Percentiles rank a stretch among this genome's conserved stretches.
These are phyloP conservation scores for Littorina saxatilis DNA, from an alignment of 1,140 invertebrate species.

Conservation along the genomic window DNA sequence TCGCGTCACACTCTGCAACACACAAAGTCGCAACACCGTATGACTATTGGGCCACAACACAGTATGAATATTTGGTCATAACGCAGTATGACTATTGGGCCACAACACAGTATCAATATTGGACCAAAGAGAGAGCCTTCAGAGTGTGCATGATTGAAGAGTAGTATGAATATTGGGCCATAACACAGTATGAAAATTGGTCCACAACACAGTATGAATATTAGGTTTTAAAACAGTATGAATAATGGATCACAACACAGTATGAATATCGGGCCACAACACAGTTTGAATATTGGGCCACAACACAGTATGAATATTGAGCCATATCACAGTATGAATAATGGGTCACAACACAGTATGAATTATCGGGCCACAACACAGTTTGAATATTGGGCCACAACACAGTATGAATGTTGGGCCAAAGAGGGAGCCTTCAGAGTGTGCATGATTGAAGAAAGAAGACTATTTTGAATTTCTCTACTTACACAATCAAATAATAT, in stretches of 20 bases:
- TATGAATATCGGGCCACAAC: not conserved
- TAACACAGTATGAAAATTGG: no score
- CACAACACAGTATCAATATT: not conserved
- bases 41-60: not conserved
- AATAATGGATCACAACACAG: no score
- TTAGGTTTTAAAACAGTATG: no score
- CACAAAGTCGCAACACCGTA: not conserved
- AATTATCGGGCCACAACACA: no score
- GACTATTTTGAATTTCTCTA: no score
- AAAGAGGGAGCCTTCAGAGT: not conserved
- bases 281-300: not conserved
- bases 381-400: not conserved
- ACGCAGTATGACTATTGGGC: not conserved
- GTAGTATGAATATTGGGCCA: no score
- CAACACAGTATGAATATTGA: not conserved
- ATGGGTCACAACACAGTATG: not conserved
- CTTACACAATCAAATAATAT: no score
- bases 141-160: not conserved
- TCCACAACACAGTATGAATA: no score
- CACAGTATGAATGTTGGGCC: not conserved
- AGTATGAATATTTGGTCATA: no score
- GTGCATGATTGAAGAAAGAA: not conserved
- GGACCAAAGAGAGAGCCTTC: not conserved
- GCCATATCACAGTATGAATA: no score
- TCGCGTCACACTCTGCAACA: conserved; percentile 5